These are phyloP conservation scores for Escarpia spicata DNA, from an alignment of 2,888 invertebrate genomes.

Conservation along the genomic window DNA sequence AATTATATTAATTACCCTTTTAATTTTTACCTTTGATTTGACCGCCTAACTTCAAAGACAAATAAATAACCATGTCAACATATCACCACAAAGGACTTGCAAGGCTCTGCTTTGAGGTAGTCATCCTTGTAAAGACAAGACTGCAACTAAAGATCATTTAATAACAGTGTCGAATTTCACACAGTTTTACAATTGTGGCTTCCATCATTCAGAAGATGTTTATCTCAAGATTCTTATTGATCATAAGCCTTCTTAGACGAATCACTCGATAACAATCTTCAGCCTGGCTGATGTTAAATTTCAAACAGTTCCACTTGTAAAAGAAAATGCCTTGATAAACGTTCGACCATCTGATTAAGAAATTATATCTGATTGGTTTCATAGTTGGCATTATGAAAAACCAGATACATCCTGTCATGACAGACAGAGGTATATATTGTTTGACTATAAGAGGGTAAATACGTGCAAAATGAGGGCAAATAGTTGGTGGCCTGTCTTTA, in stretches of 20 bases:
- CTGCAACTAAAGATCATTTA: background rate
- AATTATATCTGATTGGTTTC: background rate
- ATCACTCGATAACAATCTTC: background rate
- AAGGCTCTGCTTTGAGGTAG: background rate
- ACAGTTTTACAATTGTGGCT: background rate
- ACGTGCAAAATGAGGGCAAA: background rate
- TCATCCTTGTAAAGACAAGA: background rate
- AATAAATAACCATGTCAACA: background rate
- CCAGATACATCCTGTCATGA: conserved; percentile 16
- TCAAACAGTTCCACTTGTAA: background rate
- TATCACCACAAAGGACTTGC: background rate
- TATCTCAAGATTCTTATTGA: background rate
- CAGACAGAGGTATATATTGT: background rate
- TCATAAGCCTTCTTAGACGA: background rate
- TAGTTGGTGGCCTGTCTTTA: background rate
- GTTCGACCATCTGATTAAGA: background rate
- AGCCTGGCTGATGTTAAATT: background rate
- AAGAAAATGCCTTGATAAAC: conserved; percentile 12
- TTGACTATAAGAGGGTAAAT: background rate
- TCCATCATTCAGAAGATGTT: background rate
- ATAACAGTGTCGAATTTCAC: background rate
- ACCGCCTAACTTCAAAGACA: background rate
- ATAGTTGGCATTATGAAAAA: background rate
- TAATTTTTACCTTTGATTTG: background rate
- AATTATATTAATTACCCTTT: too few relatives aligned